These are phyloP conservation scores for Sylvia atricapilla DNA, from an alignment of 2,113 vertebrate genomes.

Conservation along the genomic window DNA sequence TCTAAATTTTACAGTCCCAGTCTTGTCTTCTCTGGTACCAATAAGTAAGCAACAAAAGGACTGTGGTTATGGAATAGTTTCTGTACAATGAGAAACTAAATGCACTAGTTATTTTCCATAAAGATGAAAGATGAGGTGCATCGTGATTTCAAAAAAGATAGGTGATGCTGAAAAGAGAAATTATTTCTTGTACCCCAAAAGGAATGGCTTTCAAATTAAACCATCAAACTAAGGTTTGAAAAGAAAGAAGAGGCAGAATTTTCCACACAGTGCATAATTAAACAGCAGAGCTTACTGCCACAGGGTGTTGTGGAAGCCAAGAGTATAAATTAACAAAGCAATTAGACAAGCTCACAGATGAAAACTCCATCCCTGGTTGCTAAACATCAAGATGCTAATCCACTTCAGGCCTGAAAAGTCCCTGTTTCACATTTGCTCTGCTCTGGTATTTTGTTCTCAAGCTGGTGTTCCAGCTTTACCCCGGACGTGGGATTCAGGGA, in stretches of 20 bases:
- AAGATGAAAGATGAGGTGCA: not conserved
- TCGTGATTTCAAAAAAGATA: not conserved
- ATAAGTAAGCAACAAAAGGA: not conserved
- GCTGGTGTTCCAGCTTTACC: not conserved
- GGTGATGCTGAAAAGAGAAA: not conserved
- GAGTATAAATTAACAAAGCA: constrained; percentile 36
- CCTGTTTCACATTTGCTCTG: not conserved
- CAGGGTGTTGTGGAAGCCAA: not conserved
- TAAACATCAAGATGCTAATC: not conserved
- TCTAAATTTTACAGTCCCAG: not conserved
- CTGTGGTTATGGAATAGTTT: not conserved
- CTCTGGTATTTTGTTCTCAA: not conserved
- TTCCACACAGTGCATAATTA: not conserved
- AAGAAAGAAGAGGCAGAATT: not conserved
- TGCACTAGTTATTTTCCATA: not conserved
- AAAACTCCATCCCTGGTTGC: not conserved
- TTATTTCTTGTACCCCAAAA: not conserved
- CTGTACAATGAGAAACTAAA: not conserved
- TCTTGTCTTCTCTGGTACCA: not conserved
- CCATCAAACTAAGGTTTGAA: not conserved
- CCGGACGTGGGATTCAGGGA: not conserved
- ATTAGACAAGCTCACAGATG: constrained; percentile 8
- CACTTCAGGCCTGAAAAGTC: not conserved
- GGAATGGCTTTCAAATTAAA: not conserved
- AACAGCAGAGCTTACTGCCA: not conserved